Conservation (phyloP, 2,797 vertebrate genomes). For the Leuciscus waleckii region DNA sequence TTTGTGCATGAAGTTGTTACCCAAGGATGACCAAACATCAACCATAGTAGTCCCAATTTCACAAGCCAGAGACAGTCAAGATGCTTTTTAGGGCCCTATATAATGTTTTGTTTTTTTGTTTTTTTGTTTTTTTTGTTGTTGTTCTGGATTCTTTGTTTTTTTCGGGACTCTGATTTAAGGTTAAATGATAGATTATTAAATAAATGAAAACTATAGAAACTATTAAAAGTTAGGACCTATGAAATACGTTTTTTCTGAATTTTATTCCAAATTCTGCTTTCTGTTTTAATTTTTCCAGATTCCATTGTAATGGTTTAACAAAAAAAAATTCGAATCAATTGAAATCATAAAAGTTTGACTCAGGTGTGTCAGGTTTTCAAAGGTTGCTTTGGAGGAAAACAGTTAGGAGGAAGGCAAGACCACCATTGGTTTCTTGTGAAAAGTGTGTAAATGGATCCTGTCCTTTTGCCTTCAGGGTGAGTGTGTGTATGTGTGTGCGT, state of each 20-base stretch:
- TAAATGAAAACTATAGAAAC: not conserved
- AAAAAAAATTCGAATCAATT: too few relatives aligned
- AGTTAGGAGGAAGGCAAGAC: not conserved
- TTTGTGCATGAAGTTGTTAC: not conserved
- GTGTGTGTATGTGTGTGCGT: constrained; percentile 16
- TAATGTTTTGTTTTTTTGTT: rapidly evolving
- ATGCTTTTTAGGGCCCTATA: not conserved
- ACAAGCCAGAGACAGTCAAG: not conserved
- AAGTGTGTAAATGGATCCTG: constrained; percentile 48
- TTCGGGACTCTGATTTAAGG: not conserved
- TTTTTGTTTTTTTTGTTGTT: too few relatives aligned
- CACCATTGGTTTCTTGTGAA: constrained; percentile 28
- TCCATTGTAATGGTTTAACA: too few relatives aligned
- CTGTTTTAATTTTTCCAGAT: too few relatives aligned
- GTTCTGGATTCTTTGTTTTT: not conserved
- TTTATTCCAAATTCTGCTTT: not conserved
- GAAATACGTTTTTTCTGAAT: not conserved
- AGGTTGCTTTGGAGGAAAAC: constrained; percentile 7
- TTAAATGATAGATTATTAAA: not conserved
- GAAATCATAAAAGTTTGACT: not conserved
- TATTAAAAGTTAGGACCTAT: not conserved
- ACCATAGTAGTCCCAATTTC: not conserved
- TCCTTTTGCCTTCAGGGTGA: constrained; percentile 15
- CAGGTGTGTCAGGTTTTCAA: constrained; percentile 5
- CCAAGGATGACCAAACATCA: constrained; percentile 4